Evolutionary conservation across 2,888 invertebrate species (phyloP).

Genomic region (Tetranychus truncatus): DNA sequence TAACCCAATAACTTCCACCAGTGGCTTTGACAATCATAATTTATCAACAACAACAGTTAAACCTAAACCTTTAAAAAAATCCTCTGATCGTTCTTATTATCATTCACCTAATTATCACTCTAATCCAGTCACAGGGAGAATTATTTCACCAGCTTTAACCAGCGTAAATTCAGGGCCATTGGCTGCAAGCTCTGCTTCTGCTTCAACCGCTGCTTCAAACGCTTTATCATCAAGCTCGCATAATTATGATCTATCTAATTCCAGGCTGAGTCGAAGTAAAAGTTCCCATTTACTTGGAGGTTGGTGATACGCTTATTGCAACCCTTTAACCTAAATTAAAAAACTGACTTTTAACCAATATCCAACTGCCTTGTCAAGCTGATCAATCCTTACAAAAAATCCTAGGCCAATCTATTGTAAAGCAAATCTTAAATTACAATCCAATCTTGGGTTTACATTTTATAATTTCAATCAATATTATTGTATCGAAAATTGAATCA

Average conservation of each 20-base stretch:
- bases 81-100: neutral
- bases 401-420: no score
- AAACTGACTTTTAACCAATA: neutral
- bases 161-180: neutral
- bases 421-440: neutral
- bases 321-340: no score
- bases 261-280: constrained; percentile 16
- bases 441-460: neutral
- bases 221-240: neutral
- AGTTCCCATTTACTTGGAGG: constrained; percentile 21
- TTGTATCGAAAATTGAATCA: neutral
- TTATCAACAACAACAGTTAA: neutral
- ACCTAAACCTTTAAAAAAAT: neutral
- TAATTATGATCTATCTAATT: neutral
- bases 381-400: neutral
- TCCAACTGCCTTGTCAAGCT: neutral
- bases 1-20: neutral
- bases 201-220: neutral
- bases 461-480: no score
- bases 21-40: neutral
- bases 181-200: neutral
- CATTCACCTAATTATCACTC: neutral
- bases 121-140: neutral
- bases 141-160: neutral
- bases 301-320: neutral